Percentiles rank a stretch among this genome's conserved stretches.
Evolutionary conservation across 2,113 vertebrate genomes (phyloP).

Genomic region (Sterna hirundo): DNA sequence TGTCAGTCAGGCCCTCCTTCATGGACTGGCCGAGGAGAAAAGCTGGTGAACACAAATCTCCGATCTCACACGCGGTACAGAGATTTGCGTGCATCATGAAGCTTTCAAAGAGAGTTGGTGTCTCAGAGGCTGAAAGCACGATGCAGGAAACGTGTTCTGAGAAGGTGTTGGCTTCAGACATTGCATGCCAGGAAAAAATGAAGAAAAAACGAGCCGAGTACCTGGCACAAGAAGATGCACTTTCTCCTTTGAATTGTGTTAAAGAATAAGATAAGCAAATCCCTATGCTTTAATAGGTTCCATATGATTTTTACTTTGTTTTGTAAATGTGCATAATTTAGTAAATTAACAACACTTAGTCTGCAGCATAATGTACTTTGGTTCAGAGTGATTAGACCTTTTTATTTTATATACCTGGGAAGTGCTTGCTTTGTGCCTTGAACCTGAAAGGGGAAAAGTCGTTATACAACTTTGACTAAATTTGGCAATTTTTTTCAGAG

Average conservation of each 20-base stretch:
- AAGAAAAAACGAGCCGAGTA: background rate
- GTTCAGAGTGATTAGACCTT: background rate
- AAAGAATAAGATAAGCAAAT: background rate
- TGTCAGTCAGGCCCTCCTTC: background rate
- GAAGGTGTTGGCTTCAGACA: background rate
- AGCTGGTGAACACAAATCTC: background rate
- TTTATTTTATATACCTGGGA: background rate
- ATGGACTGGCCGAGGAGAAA: background rate
- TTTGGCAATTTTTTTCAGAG: background rate
- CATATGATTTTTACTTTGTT: background rate
- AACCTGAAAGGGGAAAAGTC: background rate
- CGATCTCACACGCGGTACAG: background rate
- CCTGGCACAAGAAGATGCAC: background rate
- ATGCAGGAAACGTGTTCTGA: background rate
- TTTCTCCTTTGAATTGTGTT: background rate
- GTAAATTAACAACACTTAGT: background rate
- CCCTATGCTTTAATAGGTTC: background rate
- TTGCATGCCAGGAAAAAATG: background rate
- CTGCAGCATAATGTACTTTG: background rate
- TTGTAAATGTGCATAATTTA: background rate
- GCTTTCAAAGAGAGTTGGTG: background rate
- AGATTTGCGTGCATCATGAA: background rate
- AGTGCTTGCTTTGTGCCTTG: accelerated
- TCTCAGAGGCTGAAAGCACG: background rate
- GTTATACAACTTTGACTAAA: background rate